Percentiles rank a stretch among this genome's conserved stretches.
Evolutionary conservation across 2,888 invertebrate species (phyloP).

Genomic region (Torymus auratus): DNA sequence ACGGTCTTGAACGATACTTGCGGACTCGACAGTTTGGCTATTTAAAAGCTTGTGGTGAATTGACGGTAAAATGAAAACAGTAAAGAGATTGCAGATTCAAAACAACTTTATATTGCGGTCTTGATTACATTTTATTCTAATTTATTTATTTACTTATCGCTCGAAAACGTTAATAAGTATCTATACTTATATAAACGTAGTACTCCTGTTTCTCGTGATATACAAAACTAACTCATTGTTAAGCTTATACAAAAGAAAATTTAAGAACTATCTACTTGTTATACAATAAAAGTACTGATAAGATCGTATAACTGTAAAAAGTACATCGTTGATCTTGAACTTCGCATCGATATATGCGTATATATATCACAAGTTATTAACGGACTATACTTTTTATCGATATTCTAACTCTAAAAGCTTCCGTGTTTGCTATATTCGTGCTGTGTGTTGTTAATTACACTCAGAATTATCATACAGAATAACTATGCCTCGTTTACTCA

Average conservation of each 20-base stretch:
- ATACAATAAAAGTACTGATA: slow-evolving; percentile 21
- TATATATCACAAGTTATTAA: slow-evolving; percentile 48
- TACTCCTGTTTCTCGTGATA: slow-evolving; percentile 3
- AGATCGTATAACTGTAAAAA: not conserved
- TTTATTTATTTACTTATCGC: slow-evolving; percentile 13
- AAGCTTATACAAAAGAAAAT: slow-evolving; percentile 3
- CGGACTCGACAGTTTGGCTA: no score
- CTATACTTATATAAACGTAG: slow-evolving; percentile 15
- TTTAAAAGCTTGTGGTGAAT: no score
- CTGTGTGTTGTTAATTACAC: slow-evolving; percentile 30
- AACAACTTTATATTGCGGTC: slow-evolving; percentile 17
- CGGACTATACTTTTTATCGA: slow-evolving; percentile 21
- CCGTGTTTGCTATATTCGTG: not conserved
- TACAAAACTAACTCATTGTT: slow-evolving; percentile 4
- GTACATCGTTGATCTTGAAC: slow-evolving; percentile 15
- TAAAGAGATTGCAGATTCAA: not conserved
- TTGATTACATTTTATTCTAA: slow-evolving; percentile 30
- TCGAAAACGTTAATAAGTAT: slow-evolving; percentile 13
- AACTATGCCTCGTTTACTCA: slow-evolving; percentile 29
- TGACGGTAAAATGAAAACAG: not conserved
- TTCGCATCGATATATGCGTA: not conserved
- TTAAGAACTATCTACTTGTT: not conserved
- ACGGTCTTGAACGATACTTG: no score
- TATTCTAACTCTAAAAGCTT: slow-evolving; percentile 46
- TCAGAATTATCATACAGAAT: slow-evolving; percentile 40